Conservation (phyloP, 2,113 vertebrate genomes). For the Synodontis membranacea region DNA sequence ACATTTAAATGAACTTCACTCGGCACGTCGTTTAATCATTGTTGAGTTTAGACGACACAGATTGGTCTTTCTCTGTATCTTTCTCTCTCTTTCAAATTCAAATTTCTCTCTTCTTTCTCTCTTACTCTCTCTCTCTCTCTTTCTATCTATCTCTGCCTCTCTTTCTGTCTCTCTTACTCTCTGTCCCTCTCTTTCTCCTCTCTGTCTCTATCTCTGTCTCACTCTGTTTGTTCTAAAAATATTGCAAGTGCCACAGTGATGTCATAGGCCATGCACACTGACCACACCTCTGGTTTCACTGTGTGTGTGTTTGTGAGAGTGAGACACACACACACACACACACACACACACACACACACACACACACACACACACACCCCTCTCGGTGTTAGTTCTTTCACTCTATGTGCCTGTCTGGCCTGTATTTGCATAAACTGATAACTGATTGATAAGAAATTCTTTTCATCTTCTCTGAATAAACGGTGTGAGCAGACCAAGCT, state of each 20-base stretch:
- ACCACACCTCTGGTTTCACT: neutral
- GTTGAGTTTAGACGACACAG: neutral
- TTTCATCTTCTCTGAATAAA: neutral
- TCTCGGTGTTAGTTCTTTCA: neutral
- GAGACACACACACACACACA: neutral
- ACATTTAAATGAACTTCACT: neutral
- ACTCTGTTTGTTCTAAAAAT: constrained; percentile 2
- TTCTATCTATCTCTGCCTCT: neutral
- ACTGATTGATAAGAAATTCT: neutral
- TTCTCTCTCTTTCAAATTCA: neutral
- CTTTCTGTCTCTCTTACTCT: neutral
- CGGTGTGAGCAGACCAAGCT: neutral
- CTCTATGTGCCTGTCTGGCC: neutral
- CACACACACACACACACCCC: neutral
- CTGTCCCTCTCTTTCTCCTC: neutral
- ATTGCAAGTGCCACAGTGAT: neutral
- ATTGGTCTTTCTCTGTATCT: neutral
- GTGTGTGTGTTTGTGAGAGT: neutral
- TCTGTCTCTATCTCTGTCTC: neutral
- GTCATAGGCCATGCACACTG: neutral
- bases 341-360: neutral
- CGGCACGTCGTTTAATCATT: neutral
- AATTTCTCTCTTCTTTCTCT: neutral
- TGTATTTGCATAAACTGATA: neutral
- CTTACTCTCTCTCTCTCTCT: neutral